Conservation (phyloP, 1,140 invertebrate species). For the Plectrocnemia conspersa region DNA sequence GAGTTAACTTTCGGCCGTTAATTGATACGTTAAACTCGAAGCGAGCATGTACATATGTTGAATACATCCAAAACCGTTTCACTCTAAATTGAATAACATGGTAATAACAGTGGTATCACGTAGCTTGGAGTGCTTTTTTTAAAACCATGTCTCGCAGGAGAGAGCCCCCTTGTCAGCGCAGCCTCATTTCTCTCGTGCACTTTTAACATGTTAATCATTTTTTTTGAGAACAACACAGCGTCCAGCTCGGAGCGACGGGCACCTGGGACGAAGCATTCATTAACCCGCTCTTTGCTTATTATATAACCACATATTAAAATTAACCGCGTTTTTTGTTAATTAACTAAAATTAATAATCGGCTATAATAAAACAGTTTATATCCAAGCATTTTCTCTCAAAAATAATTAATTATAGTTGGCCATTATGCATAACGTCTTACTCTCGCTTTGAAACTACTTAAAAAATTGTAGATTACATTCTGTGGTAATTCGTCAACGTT, state of each 20-base stretch:
- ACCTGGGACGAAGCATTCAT: neutral
- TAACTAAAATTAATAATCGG: too few species aligned
- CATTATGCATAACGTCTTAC: too few species aligned
- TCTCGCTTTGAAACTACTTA: too few species aligned
- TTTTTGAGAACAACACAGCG: conserved; percentile 12
- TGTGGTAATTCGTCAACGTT: too few species aligned
- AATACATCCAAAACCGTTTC: conserved; percentile 6
- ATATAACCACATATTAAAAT: too few species aligned
- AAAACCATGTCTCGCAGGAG: neutral
- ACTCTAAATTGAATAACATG: conserved; percentile 27
- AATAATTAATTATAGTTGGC: too few species aligned
- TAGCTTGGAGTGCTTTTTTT: conserved; percentile 6
- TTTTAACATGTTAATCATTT: conserved; percentile 30
- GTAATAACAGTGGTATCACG: conserved; percentile 24
- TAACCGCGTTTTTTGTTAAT: too few species aligned
- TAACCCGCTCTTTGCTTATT: neutral
- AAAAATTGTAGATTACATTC: too few species aligned
- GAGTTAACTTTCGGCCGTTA: neutral
- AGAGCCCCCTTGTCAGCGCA: conserved; percentile 4
- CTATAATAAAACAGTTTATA: too few species aligned
- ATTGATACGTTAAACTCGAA: too few species aligned
- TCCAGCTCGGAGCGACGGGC: neutral
- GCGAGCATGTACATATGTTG: too few species aligned
- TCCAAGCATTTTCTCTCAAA: too few species aligned
- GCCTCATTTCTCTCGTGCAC: neutral